Percentiles rank a stretch among this genome's conserved stretches.
phyloP scores from a whole-genome alignment of 2,113 vertebrate species.

The Melanerpes formicivorus region DNA sequence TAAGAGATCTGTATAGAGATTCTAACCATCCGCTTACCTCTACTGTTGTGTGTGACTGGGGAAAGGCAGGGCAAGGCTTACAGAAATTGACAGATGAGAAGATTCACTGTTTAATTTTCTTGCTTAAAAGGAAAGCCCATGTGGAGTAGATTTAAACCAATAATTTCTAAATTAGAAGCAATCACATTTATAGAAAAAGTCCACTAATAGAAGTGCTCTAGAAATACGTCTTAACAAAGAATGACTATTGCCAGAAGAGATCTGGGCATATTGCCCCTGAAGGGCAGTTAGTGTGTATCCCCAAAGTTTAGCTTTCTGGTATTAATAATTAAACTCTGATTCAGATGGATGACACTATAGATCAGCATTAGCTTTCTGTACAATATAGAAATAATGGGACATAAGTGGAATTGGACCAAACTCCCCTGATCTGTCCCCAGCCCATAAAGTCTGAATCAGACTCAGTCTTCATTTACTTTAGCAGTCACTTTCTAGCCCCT shows the following conservation, averaged over 20 bases:
- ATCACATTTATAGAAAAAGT: slow-evolving; percentile 60
- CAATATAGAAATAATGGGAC: neutral
- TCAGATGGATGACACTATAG: neutral
- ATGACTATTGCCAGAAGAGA: neutral
- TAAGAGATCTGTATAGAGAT: slow-evolving; percentile 39
- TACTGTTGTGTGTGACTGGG: neutral
- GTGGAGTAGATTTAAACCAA: slow-evolving; percentile 65
- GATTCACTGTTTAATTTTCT: slow-evolving; percentile 73
- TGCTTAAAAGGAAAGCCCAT: slow-evolving; percentile 58
- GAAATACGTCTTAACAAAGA: slow-evolving; percentile 40
- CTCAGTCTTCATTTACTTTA: neutral
- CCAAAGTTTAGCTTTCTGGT: slow-evolving; percentile 1
- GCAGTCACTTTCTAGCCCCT: neutral
- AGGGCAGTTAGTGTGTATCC: slow-evolving; percentile 11
- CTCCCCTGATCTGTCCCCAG: neutral
- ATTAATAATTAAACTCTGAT: slow-evolving; percentile 49
- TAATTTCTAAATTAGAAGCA: slow-evolving; percentile 76
- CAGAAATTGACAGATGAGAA: slow-evolving; percentile 66
- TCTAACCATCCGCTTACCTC: slow-evolving; percentile 19
- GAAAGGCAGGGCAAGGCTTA: neutral
- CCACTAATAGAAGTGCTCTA: slow-evolving; percentile 50
- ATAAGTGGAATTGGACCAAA: neutral
- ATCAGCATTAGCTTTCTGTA: neutral
- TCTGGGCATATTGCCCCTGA: neutral
- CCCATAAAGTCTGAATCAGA: neutral